Evolutionary conservation across 2,797 vertebrate species (phyloP).

Genomic region (Melanotaenia maccullochi): DNA sequence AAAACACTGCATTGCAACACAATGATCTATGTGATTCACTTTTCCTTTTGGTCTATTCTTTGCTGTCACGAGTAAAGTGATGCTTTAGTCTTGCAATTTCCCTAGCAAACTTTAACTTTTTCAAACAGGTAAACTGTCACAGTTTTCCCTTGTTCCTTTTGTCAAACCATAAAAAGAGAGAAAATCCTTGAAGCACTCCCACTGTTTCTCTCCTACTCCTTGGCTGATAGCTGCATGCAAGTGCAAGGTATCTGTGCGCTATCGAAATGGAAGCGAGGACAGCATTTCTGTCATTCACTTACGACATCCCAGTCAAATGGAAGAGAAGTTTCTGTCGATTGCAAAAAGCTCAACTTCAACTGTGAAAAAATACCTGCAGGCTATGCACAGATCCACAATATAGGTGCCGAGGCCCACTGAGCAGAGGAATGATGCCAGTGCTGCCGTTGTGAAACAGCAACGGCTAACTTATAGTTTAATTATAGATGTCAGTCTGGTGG

Average conservation of each 20-base stretch:
- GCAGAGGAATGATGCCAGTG: not conserved
- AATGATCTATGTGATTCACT: not conserved
- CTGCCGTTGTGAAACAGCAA: conserved; percentile 1
- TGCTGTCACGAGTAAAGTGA: not conserved
- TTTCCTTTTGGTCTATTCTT: conserved; percentile 1
- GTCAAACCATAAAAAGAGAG: not conserved
- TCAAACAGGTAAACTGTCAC: not conserved
- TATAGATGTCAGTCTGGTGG: not conserved
- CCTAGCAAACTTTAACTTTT: not conserved
- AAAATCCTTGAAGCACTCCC: not conserved
- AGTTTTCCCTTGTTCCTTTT: not conserved
- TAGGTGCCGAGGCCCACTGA: not conserved
- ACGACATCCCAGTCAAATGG: not conserved
- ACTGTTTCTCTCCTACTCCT: not conserved
- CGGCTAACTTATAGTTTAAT: conserved; percentile 1
- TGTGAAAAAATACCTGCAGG: not conserved
- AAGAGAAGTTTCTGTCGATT: not conserved
- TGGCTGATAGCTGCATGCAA: not conserved
- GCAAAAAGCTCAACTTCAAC: conserved; percentile 1
- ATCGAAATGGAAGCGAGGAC: conserved; percentile 3
- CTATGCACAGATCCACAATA: not conserved
- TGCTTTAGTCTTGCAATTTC: not conserved
- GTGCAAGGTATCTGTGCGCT: not conserved
- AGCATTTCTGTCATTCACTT: not conserved
- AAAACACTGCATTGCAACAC: not conserved